Conservation (phyloP, 1,140 invertebrate species). For the Archivesica marissinica region DNA sequence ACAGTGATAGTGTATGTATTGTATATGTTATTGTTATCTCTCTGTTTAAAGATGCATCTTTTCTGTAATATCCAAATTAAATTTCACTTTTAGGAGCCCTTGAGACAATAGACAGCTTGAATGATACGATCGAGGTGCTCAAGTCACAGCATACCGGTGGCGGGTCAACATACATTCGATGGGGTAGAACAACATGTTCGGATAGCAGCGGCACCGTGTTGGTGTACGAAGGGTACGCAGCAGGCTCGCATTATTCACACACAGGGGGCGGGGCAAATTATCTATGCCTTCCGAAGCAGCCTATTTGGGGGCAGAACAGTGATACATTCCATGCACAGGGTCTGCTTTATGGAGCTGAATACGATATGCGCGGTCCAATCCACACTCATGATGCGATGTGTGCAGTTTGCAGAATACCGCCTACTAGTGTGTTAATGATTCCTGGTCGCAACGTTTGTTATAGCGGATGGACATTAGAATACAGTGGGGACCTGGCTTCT, state of each 20-base stretch:
- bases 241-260: neutral
- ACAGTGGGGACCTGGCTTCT: constrained; percentile 33
- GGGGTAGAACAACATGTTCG: constrained; percentile 26
- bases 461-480: constrained; percentile 43
- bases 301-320: constrained; percentile 1
- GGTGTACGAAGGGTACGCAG: constrained; percentile 18
- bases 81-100: constrained; percentile 2
- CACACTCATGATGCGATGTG: constrained; percentile 16
- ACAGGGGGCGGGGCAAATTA: neutral
- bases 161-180: neutral
- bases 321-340: neutral
- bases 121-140: neutral
- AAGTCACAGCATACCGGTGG: neutral
- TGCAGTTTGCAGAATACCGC: constrained; percentile 37
- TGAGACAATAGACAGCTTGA: neutral
- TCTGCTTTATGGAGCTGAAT: constrained; percentile 22
- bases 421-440: constrained; percentile 35
- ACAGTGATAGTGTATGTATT: too few species aligned
- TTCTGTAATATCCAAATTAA: too few species aligned
- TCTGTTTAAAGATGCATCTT: too few species aligned
- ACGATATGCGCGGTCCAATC: neutral
- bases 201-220: neutral
- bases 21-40: too few species aligned
- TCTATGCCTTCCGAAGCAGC: constrained; percentile 23
- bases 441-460: constrained; percentile 37